phyloP scores from a whole-genome alignment of 2,888 invertebrate genomes.

The Drosophila picticornis region DNA sequence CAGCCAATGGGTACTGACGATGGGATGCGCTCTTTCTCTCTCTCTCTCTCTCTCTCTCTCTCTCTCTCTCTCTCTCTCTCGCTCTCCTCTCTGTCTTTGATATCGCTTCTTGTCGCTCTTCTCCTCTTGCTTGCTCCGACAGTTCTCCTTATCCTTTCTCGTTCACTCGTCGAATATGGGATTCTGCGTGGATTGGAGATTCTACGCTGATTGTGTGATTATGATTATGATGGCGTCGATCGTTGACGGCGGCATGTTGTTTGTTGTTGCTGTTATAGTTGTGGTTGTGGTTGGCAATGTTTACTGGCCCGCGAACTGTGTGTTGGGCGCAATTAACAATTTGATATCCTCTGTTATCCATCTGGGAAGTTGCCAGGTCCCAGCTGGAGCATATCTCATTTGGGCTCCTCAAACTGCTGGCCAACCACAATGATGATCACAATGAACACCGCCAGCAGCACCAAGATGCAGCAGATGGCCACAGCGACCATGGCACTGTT shows the following conservation, averaged over 20 bases:
- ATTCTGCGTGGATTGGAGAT: constrained; percentile 12
- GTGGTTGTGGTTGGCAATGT: constrained; percentile 29
- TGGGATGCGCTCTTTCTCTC: constrained; percentile 63
- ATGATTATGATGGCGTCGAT: constrained; percentile 30
- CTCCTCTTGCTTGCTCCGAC: neutral
- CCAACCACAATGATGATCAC: constrained; percentile 93
- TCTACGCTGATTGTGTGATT: constrained; percentile 15
- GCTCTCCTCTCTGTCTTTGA: constrained; percentile 3
- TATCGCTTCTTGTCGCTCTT: neutral
- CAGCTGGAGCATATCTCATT: constrained; percentile 86
- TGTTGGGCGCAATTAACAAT: constrained; percentile 79
- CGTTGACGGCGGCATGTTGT: constrained; percentile 13
- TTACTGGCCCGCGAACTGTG: constrained; percentile 41
- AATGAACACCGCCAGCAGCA: constrained; percentile 92
- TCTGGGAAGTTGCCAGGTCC: constrained; percentile 86
- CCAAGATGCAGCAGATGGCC: constrained; percentile 93
- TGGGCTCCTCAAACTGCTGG: constrained; percentile 89
- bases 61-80: neutral
- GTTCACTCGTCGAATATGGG: constrained; percentile 13
- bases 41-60: constrained; percentile 28
- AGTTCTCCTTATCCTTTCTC: constrained; percentile 1
- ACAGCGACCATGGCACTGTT: constrained; percentile 91
- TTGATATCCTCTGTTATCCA: constrained; percentile 85
- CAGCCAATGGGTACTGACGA: constrained; percentile 84
- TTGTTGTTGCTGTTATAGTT: constrained; percentile 27